A percentile compares a stretch with the other conserved stretches of the same genome.
Conservation (phyloP, 2,113 vertebrate species). For the Dolichallabes microphthalmus region DNA sequence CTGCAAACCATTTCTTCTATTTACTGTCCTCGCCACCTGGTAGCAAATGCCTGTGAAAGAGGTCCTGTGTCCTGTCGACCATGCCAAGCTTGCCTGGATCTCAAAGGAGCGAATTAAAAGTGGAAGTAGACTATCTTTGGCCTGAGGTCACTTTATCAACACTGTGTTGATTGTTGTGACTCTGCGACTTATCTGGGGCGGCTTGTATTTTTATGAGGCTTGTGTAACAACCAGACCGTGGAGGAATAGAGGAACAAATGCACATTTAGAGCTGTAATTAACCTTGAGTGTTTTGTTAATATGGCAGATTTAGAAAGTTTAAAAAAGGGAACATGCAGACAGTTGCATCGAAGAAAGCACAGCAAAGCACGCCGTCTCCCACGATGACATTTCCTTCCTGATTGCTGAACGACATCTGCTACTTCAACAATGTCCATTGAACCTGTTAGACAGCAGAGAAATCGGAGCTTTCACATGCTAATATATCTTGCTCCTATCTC, state of each 20-base stretch:
- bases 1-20: not conserved
- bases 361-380: not conserved
- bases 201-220: conserved; percentile 3
- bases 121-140: not conserved
- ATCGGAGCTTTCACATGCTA: conserved; percentile 44
- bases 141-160: not conserved
- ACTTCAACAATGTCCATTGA: conserved; percentile 46
- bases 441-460: conserved; percentile 54
- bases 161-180: not conserved
- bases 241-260: not conserved
- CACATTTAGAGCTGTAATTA: conserved; percentile 13
- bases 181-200: not conserved
- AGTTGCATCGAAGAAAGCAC: too few relatives aligned
- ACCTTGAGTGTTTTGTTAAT: not conserved
- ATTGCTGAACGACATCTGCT: conserved; percentile 22
- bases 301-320: not conserved
- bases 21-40: not conserved
- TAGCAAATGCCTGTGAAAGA: not conserved
- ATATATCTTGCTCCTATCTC: conserved; percentile 59
- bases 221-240: not conserved
- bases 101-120: conserved; percentile 24
- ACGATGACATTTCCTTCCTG: conserved; percentile 29
- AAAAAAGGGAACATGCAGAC: too few relatives aligned
- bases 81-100: not conserved
- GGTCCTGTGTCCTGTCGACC: not conserved